Evolutionary conservation across 1,140 invertebrate species (phyloP).

Genomic region (Temnothorax longispinosus): DNA sequence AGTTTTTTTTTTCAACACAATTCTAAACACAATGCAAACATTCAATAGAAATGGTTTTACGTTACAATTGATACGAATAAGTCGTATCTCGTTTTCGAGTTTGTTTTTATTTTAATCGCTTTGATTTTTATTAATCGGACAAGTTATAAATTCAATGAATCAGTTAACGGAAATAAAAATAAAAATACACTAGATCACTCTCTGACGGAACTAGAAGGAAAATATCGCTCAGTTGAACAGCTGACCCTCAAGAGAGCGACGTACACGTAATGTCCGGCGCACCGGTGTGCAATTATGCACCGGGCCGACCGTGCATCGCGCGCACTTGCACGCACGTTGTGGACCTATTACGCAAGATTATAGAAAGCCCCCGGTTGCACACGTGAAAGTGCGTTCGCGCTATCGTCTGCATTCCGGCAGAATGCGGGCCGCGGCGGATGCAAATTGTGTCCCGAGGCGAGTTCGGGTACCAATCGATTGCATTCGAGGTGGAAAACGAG

Average conservation of each 20-base stretch:
- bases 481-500: background rate
- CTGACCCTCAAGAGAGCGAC: constrained; percentile 31
- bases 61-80: background rate
- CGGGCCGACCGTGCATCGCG: constrained; percentile 12
- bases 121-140: background rate
- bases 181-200: background rate
- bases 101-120: background rate
- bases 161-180: background rate
- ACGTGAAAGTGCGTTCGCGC: constrained; percentile 69
- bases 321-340: constrained; percentile 54
- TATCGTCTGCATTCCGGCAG: constrained; percentile 66
- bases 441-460: constrained; percentile 33
- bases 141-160: background rate
- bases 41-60: background rate
- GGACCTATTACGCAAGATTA: constrained; percentile 74
- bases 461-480: background rate
- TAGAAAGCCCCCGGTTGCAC: constrained; percentile 69
- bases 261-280: background rate
- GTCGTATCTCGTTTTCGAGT: background rate
- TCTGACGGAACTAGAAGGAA: background rate
- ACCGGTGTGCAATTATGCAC: constrained; percentile 12
- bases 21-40: background rate
- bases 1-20: background rate
- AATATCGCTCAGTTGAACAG: background rate
- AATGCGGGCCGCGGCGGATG: constrained; percentile 25